Conservation (phyloP, 2,113 vertebrate genomes). For the Eulemur rufifrons region DNA sequence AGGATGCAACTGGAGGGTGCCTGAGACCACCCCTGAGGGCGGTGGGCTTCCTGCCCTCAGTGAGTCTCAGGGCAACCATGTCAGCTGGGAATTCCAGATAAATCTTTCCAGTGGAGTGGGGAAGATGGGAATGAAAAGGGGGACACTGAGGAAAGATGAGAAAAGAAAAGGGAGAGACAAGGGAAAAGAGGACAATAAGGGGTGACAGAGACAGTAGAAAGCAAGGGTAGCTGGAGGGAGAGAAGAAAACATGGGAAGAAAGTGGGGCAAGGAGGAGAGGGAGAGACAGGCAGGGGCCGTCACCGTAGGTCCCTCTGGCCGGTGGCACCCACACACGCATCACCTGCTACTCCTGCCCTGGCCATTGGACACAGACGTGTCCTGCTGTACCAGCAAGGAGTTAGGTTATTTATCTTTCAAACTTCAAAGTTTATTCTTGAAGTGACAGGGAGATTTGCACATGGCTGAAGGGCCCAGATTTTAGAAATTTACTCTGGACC, state of each 20-base stretch:
- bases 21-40: fast-evolving
- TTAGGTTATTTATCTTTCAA: background rate
- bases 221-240: background rate
- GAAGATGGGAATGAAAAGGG: background rate
- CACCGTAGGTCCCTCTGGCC: background rate
- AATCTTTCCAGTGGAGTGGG: background rate
- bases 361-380: background rate
- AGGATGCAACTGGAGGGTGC: background rate
- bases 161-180: background rate
- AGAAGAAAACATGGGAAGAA: background rate
- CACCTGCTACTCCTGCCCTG: background rate
- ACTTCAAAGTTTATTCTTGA: background rate
- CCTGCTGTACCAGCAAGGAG: background rate
- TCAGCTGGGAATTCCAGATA: background rate
- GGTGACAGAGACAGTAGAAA: background rate
- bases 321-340: fast-evolving
- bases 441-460: background rate
- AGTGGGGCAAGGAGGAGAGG: background rate
- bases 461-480: background rate
- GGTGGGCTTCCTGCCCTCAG: fast-evolving
- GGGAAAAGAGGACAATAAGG: background rate
- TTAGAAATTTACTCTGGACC: background rate
- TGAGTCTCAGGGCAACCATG: fast-evolving
- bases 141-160: background rate
- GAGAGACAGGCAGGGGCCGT: no score